These are phyloP conservation scores for Scolanthus callimorphus DNA, from an alignment of 92 coral and sea anemone species.

Conservation along the genomic window DNA sequence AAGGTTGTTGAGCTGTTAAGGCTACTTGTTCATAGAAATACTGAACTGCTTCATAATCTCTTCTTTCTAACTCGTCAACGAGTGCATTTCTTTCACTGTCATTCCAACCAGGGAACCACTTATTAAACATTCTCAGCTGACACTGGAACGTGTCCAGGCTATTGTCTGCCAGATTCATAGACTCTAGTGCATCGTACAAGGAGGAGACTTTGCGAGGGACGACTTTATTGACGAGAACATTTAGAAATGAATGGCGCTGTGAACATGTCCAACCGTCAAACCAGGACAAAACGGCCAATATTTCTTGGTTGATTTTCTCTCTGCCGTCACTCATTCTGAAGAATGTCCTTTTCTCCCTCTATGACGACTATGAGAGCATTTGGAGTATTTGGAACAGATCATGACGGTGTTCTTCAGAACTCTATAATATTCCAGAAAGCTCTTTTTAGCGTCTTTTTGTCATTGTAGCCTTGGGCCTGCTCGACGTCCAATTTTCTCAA, in stretches of 20 bases:
- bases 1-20: constrained; percentile 41
- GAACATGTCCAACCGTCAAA: constrained; percentile 45
- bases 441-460: background rate
- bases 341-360: too few relatives aligned
- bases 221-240: constrained; percentile 32
- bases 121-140: constrained; percentile 50
- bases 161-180: constrained; percentile 16
- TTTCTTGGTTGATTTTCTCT: constrained; percentile 27
- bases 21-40: constrained; percentile 54
- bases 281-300: constrained; percentile 43
- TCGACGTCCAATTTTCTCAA: too few relatives aligned
- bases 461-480: background rate
- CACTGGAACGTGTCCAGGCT: constrained; percentile 40
- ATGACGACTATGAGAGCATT: too few relatives aligned
- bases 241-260: constrained; percentile 32
- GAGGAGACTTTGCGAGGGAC: constrained; percentile 39
- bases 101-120: constrained; percentile 48
- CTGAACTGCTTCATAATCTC: constrained; percentile 33
- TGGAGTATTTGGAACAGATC: too few relatives aligned
- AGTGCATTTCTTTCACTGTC: constrained; percentile 36
- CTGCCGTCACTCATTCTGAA: too few relatives aligned
- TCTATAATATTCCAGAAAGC: too few relatives aligned
- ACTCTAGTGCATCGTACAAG: constrained; percentile 37
- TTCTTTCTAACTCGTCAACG: constrained; percentile 42
- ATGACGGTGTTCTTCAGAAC: too few relatives aligned